Evolutionary conservation across 2,797 vertebrate genomes (phyloP).

Genomic region (Tokudaia tokunoshimensis): DNA sequence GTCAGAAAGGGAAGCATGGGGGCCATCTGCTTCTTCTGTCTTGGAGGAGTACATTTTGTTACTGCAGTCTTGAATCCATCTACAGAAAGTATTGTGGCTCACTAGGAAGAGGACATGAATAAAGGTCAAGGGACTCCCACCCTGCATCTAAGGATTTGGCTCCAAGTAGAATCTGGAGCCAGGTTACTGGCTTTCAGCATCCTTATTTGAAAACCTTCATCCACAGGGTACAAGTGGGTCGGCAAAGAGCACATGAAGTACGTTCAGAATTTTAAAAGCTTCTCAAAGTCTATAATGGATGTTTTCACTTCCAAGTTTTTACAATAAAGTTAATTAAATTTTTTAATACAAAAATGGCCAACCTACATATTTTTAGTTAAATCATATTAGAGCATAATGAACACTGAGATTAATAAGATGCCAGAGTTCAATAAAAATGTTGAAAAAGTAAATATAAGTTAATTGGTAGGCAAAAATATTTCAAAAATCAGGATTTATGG

Average conservation of each 20-base stretch:
- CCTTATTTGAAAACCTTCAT: not conserved
- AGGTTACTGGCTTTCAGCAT: not conserved
- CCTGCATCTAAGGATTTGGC: not conserved
- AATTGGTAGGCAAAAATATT: conserved; percentile 19
- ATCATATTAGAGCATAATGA: not conserved
- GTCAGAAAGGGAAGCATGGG: not conserved
- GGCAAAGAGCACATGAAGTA: not conserved
- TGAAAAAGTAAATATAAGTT: conserved; percentile 41
- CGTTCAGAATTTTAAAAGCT: not conserved
- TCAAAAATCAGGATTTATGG: not conserved
- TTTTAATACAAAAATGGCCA: conserved; percentile 30
- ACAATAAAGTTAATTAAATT: conserved; percentile 32
- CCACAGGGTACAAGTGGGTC: too few relatives aligned
- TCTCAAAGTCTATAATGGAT: not conserved
- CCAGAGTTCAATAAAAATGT: not conserved
- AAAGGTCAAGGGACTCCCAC: not conserved
- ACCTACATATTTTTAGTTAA: conserved; percentile 21
- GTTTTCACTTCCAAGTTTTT: conserved; percentile 33
- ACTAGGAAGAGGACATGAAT: accelerated
- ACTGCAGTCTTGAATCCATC: too few relatives aligned
- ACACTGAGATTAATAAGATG: not conserved
- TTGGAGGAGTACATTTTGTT: not conserved
- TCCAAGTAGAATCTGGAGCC: not conserved
- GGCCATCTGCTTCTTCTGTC: not conserved
- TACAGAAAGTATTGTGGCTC: not conserved